phyloP scores from a whole-genome alignment of 2,888 invertebrate species.

The Agriopis leucophaearia region DNA sequence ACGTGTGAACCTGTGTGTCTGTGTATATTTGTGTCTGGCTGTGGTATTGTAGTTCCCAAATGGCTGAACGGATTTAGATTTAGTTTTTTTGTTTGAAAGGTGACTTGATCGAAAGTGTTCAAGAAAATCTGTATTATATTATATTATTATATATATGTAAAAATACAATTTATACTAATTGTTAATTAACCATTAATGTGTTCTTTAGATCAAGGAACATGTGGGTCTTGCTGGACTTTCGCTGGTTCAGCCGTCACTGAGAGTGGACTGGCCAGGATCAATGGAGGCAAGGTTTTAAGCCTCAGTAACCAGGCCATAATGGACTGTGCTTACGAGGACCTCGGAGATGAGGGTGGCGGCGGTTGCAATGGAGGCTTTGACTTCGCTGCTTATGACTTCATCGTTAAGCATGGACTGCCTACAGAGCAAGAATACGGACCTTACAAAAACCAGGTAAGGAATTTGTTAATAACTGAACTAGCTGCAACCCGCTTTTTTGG shows the following conservation, averaged over 20 bases:
- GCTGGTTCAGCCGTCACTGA: slow-evolving; percentile 66
- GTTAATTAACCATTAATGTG: not conserved
- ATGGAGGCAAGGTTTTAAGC: slow-evolving; percentile 64
- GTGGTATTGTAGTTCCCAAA: too few species aligned
- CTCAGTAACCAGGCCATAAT: slow-evolving; percentile 72
- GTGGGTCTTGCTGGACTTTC: slow-evolving; percentile 71
- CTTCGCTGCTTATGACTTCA: slow-evolving; percentile 94
- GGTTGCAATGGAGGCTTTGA: slow-evolving; percentile 97
- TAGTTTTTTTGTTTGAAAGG: too few species aligned
- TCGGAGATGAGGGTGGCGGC: slow-evolving; percentile 86
- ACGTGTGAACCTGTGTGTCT: too few species aligned
- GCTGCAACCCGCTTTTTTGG: too few species aligned
- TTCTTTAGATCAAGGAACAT: slow-evolving; percentile 65
- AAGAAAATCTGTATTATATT: too few species aligned
- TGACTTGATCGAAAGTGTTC: too few species aligned
- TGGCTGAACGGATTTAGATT: too few species aligned
- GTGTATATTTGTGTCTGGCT: too few species aligned
- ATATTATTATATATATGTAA: not conserved
- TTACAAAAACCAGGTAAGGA: slow-evolving; percentile 90
- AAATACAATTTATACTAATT: not conserved
- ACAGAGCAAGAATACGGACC: slow-evolving; percentile 96
- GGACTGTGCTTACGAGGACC: slow-evolving; percentile 80
- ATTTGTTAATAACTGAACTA: not conserved
- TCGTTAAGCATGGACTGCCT: slow-evolving; percentile 92
- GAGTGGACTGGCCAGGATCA: slow-evolving; percentile 66